Evolutionary conservation across 1,140 invertebrate genomes (phyloP).

Genomic region (Rhagoletis pomonella): DNA sequence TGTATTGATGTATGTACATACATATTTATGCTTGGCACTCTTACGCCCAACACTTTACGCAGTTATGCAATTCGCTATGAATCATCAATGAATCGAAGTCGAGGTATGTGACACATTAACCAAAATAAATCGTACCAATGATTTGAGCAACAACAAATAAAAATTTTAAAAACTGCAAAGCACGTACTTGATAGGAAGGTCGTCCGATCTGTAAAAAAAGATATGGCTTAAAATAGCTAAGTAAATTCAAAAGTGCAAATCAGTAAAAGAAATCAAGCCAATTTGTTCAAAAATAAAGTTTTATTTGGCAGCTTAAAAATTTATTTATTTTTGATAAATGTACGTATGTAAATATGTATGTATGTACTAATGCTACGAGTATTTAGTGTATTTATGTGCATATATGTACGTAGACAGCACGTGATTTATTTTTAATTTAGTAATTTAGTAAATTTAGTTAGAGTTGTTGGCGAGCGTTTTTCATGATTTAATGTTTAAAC

Average conservation of each 20-base stretch:
- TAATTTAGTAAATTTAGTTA: too few relatives aligned
- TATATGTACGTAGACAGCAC: neutral
- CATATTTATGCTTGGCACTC: constrained; percentile 9
- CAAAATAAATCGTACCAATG: constrained; percentile 22
- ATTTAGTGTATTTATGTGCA: neutral
- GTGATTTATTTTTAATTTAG: neutral
- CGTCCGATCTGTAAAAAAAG: neutral
- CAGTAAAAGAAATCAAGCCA: too few relatives aligned
- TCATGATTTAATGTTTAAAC: too few relatives aligned
- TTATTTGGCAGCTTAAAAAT: too few relatives aligned
- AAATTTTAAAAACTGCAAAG: neutral
- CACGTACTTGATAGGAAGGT: neutral
- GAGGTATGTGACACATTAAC: constrained; percentile 29
- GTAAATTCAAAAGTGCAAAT: too few relatives aligned
- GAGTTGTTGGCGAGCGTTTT: too few relatives aligned
- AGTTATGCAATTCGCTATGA: constrained; percentile 29
- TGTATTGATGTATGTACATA: too few relatives aligned
- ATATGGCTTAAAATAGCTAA: too few relatives aligned
- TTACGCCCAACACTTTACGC: neutral
- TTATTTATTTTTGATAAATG: too few relatives aligned
- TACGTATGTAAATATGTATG: too few relatives aligned
- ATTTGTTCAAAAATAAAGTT: too few relatives aligned
- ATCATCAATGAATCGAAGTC: neutral
- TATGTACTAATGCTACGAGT: neutral
- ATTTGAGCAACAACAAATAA: neutral